phyloP scores from a whole-genome alignment of 2,888 invertebrate genomes.

The Pandemis heparana region DNA sequence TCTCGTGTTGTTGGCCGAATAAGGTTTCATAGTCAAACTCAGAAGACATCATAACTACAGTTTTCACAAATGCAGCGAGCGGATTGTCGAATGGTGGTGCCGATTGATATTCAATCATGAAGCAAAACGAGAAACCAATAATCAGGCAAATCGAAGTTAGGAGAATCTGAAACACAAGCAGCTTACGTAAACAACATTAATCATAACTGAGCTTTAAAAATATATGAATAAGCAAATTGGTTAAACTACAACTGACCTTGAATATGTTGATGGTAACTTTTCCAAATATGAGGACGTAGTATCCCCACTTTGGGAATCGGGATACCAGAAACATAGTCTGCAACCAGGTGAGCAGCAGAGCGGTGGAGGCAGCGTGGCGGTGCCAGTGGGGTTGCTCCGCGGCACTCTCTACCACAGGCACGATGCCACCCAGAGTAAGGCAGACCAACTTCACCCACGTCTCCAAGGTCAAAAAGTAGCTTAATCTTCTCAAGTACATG shows the following conservation, averaged over 20 bases:
- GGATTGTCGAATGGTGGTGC: conserved; percentile 13
- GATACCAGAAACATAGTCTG: conserved; percentile 72
- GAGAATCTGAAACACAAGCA: conserved; percentile 14
- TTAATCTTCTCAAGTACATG: conserved; percentile 13
- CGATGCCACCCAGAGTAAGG: neutral
- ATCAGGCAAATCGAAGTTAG: conserved; percentile 6
- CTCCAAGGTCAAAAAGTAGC: conserved; percentile 11
- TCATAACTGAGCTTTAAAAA: neutral
- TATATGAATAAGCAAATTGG: too few relatives aligned
- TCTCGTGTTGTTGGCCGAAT: neutral
- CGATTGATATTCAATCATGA: conserved; percentile 21
- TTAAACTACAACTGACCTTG: conserved; percentile 55
- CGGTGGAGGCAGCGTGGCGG: conserved; percentile 39
- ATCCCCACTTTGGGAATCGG: conserved; percentile 69
- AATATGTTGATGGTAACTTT: conserved; percentile 69
- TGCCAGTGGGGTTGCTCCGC: neutral
- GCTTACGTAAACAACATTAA: too few relatives aligned
- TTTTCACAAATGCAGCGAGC: conserved; percentile 12
- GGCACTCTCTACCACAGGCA: neutral
- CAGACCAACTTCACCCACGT: conserved; percentile 14
- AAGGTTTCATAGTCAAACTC: conserved; percentile 20
- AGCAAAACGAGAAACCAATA: conserved; percentile 10
- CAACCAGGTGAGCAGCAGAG: conserved; percentile 69
- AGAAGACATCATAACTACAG: conserved; percentile 24
- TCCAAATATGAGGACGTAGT: conserved; percentile 75